phyloP scores from a whole-genome alignment of 2,797 vertebrate genomes.

The Vespertilio murinus region DNA sequence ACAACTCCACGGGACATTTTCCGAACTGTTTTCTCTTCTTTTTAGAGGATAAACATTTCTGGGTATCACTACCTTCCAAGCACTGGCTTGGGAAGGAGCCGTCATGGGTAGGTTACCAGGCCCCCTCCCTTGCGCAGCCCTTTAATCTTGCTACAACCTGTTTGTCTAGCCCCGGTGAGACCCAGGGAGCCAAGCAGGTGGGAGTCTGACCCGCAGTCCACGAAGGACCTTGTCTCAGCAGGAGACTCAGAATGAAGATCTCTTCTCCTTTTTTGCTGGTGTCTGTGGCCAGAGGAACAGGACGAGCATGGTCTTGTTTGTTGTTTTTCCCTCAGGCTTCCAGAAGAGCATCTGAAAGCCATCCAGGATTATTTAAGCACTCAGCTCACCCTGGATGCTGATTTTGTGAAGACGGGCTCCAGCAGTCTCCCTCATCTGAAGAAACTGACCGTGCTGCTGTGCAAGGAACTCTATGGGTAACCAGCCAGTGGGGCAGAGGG shows the following conservation, averaged over 20 bases:
- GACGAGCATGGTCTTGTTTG: not conserved
- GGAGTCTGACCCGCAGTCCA: no score
- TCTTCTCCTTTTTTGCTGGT: not conserved
- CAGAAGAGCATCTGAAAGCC: slow-evolving; percentile 92
- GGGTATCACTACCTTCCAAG: not conserved
- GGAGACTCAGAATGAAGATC: not conserved
- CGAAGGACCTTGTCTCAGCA: not conserved
- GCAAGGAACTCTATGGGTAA: slow-evolving; percentile 95
- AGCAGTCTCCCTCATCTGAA: slow-evolving; percentile 91
- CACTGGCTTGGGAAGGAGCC: not conserved
- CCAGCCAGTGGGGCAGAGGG: fast-evolving
- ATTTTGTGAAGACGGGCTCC: slow-evolving; percentile 91
- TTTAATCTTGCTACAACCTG: not conserved
- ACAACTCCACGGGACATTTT: not conserved
- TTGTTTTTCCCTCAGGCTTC: slow-evolving; percentile 83
- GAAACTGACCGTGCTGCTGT: slow-evolving; percentile 90
- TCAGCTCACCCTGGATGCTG: slow-evolving; percentile 89
- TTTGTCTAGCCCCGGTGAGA: not conserved
- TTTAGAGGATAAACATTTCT: not conserved
- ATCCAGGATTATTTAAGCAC: slow-evolving; percentile 93
- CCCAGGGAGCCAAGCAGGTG: not conserved
- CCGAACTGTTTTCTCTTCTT: not conserved
- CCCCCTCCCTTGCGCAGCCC: not conserved
- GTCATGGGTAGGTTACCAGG: not conserved
- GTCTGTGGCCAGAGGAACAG: not conserved